Percentiles rank a stretch among this genome's conserved stretches.
These are phyloP conservation scores for Eudyptes chrysolophus DNA, from an alignment of 2,113 vertebrate species.

Conservation along the genomic window DNA sequence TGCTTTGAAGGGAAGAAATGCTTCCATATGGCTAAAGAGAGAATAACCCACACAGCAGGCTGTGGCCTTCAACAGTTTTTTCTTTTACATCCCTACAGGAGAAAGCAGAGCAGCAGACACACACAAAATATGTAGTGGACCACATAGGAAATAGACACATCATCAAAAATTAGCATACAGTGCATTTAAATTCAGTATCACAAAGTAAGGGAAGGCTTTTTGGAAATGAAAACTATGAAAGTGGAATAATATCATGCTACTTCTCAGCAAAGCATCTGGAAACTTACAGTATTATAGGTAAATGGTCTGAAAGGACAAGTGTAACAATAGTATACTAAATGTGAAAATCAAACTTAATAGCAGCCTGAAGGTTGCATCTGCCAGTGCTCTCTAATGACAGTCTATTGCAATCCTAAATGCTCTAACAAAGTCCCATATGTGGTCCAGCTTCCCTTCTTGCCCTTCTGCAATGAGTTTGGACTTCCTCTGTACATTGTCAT, in stretches of 20 bases:
- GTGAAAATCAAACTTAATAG: background rate
- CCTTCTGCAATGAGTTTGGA: background rate
- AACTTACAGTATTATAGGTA: background rate
- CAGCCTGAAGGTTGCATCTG: background rate
- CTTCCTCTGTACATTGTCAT: background rate
- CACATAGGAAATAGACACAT: background rate
- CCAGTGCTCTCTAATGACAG: background rate
- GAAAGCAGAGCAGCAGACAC: background rate
- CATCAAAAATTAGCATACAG: background rate
- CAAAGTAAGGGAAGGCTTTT: background rate
- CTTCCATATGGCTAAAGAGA: background rate
- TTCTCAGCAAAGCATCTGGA: background rate
- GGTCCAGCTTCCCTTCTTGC: background rate
- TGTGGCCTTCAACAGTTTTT: background rate
- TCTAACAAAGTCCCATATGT: background rate
- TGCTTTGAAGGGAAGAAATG: background rate
- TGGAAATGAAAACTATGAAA: background rate
- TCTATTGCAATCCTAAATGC: background rate
- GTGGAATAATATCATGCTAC: background rate
- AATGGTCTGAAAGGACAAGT: background rate
- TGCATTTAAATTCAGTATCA: background rate
- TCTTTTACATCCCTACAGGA: background rate
- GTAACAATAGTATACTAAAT: background rate
- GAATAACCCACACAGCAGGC: background rate
- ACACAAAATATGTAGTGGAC: background rate